Base-by-base conservation (phyloP, 2,888 invertebrate genomes). In the Brachypalpus laphriformis region DNA sequence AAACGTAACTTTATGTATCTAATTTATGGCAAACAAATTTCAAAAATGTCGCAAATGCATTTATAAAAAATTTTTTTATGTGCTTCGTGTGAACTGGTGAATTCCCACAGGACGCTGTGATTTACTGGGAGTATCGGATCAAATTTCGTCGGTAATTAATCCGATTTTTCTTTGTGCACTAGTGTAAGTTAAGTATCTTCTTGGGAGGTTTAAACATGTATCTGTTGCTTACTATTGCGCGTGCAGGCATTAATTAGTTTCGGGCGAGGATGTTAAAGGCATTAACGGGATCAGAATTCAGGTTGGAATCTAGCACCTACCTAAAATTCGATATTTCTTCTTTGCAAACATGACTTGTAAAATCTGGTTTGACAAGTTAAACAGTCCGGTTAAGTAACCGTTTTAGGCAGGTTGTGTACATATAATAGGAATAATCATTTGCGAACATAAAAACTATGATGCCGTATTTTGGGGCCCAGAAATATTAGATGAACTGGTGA, bases 91-190 rank as follows among this genome's bases (percentile, higher is more conserved):
- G 85, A 85, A 85, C 70, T 71, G 49, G 54, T 56, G 40, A 34
- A 76, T 85, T 85, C 85, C 71, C 85, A 85, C 71, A 81, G 85
- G 85, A 85, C 80, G 31, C 74, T 47, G 85, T 85, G 85, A 85
- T 80, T 85, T 85, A 85, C 85, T 81, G 37, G 14, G 59, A 31
- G 31, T n/a, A 76, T 51, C 28, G 70, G 51, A 80, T 85, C 71
- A 9, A n/a, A 59, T 85, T 85, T 76, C 85, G 31, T 20, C 34
- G 8, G 81, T 71, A 81, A 85, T 81, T 63, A 75, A 81, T 85
- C 80, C 59, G 71, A 76, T n/a, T 74, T 66, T 78, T 61, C 61
- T 45, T 45, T 49, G 20, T 28, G 70, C 37, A 34, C 34, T 6
- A 28, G 22, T 54, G 47, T 68, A 28, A 63, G 54, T 42, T 61